Conservation (phyloP, 2,113 vertebrate genomes). For the Candoia aspera region DNA sequence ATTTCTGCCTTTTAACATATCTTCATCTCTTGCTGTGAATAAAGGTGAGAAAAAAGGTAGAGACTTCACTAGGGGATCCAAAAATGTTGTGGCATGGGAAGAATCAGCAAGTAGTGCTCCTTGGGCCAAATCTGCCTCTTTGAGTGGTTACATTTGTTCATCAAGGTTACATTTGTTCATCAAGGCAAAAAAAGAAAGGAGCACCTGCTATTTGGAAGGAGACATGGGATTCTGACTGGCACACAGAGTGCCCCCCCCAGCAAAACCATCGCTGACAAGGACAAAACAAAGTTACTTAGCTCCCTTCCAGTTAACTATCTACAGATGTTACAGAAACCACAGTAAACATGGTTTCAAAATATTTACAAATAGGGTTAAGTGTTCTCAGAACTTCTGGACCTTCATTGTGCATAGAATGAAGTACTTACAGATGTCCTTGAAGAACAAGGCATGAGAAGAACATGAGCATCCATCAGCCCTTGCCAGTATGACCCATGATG, state of each 20-base stretch:
- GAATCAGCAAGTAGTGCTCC: neutral
- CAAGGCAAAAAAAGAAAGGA: neutral
- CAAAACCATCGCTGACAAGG: neutral
- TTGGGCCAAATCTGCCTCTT: neutral
- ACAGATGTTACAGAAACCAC: neutral
- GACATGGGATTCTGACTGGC: no score
- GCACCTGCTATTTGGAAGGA: neutral
- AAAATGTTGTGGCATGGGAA: neutral
- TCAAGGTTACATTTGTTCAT: neutral
- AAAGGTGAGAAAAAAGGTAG: neutral
- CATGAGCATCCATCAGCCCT: neutral
- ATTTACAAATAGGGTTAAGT: constrained; percentile 6
- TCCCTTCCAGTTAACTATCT: neutral
- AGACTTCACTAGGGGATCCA: neutral
- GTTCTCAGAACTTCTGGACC: neutral
- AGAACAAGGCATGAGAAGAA: neutral
- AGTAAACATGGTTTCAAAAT: neutral
- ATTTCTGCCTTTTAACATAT: neutral
- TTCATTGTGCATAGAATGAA: neutral
- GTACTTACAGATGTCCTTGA: constrained; percentile 15
- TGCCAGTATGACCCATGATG: neutral
- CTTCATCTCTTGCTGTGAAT: neutral
- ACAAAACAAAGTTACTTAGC: neutral
- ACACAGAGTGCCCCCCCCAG: neutral
- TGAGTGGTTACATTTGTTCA: neutral